Percentiles rank a stretch among this genome's conserved stretches.
Evolutionary conservation across 1,140 invertebrate species (phyloP).

Genomic region (Hycleus phaleratus): DNA sequence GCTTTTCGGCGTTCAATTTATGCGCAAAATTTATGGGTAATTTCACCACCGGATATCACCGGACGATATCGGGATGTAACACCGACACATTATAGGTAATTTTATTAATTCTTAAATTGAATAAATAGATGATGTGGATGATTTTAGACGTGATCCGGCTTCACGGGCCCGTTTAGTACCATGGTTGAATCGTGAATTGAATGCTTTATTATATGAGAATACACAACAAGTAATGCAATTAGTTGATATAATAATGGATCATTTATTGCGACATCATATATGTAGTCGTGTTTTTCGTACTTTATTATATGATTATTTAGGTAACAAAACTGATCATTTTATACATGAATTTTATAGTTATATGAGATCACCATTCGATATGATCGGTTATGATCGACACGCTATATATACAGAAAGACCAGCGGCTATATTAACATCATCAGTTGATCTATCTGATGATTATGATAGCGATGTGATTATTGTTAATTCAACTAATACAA

Average conservation of each 20-base stretch:
- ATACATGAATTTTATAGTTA: slow-evolving; percentile 83
- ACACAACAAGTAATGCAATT: slow-evolving; percentile 55
- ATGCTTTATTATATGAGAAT: slow-evolving; percentile 57
- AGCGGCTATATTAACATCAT: background rate
- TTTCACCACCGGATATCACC: slow-evolving; percentile 54
- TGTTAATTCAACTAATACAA: background rate
- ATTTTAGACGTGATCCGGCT: slow-evolving; percentile 64
- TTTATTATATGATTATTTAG: slow-evolving; percentile 50
- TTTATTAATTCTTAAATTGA: slow-evolving; percentile 5
- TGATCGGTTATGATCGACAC: slow-evolving; percentile 64
- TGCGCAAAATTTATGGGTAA: slow-evolving; percentile 65
- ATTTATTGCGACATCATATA: slow-evolving; percentile 63
- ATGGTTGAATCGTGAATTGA: slow-evolving; percentile 82
- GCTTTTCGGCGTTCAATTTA: slow-evolving; percentile 62
- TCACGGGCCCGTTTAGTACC: slow-evolving; percentile 73
- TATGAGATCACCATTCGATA: slow-evolving; percentile 75
- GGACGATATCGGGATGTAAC: slow-evolving; percentile 62
- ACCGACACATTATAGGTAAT: slow-evolving; percentile 65
- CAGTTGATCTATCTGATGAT: slow-evolving; percentile 16
- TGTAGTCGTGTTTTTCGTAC: slow-evolving; percentile 63
- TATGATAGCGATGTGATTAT: slow-evolving; percentile 4
- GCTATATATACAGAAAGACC: slow-evolving; percentile 38
- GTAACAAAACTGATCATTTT: slow-evolving; percentile 67
- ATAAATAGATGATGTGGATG: slow-evolving; percentile 18
- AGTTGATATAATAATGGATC: slow-evolving; percentile 58